Evolutionary conservation across 1,140 invertebrate genomes (phyloP).

Genomic region (Pachyrhynchus sulphureomaculatus): DNA sequence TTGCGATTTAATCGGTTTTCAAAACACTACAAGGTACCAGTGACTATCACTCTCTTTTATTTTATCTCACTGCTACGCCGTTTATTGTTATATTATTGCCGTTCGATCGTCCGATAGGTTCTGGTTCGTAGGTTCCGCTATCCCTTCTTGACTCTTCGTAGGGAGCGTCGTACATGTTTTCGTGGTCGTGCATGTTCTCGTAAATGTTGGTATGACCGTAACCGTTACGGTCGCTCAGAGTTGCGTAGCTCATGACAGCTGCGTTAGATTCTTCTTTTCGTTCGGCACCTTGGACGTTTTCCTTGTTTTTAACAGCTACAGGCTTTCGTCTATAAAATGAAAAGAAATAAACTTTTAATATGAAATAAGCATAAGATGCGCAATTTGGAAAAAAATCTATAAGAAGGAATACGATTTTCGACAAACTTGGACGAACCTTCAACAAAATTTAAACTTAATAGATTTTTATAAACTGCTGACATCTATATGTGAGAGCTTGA

Average conservation of each 20-base stretch:
- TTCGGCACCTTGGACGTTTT: slow-evolving; percentile 81
- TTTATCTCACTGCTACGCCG: slow-evolving; percentile 67
- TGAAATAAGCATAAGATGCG: no score
- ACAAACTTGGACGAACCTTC: no score
- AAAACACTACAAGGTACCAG: no score
- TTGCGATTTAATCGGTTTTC: no score
- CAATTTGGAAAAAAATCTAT: no score
- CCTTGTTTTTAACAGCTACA: slow-evolving; percentile 82
- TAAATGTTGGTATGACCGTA: slow-evolving; percentile 61
- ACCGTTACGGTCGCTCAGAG: slow-evolving; percentile 67
- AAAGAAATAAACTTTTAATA: slow-evolving; percentile 8
- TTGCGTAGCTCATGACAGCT: slow-evolving; percentile 83
- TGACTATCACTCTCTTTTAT: neutral
- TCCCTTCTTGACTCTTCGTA: slow-evolving; percentile 62
- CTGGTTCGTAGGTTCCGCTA: slow-evolving; percentile 69
- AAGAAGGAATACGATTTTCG: no score
- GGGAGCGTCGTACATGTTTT: slow-evolving; percentile 68
- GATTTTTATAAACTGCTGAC: no score
- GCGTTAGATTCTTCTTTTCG: slow-evolving; percentile 82
- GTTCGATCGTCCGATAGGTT: slow-evolving; percentile 57
- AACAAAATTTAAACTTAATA: no score
- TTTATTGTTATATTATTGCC: slow-evolving; percentile 71
- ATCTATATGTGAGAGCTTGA: no score
- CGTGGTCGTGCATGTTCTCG: slow-evolving; percentile 68
- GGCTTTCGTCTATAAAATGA: slow-evolving; percentile 70